Base-by-base conservation (phyloP, 2,888 invertebrate genomes). In the Tigriopus californicus region DNA sequence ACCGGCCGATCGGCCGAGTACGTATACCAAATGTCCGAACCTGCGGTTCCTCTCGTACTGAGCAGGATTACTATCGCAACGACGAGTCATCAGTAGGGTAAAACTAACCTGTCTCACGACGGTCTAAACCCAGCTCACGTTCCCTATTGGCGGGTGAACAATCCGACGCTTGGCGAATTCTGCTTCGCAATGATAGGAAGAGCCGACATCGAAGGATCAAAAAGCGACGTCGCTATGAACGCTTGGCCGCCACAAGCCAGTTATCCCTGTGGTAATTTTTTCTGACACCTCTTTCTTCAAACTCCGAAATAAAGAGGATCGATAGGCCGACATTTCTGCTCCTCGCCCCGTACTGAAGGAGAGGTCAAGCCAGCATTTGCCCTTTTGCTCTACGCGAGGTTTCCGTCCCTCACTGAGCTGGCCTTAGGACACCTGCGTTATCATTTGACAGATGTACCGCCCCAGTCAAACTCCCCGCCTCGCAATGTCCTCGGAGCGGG, bases 111-210 rank as follows among this genome's bases (percentile, higher is more conserved):
- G 75, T 76, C 76, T 76, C 76, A 75, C 76, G 77, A 78, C 76
- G 75, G 76, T 77, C 77, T 77, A 77, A 78, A 76, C 76, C 76
- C 76, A 76, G 76, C 77, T 77, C 77, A 78, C 76, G 75, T 78
- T 78, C 76, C 76, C 77, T 77, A 70, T 77, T 76, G 70, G 75
- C 74, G 77, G 78, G 77, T 79, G 77, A 80, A 79, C 79, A 80
- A 80, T 80, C 79, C 79, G 74, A 80, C 78, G 74, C 79, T 79
- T 79, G 74, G 77, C 72, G 75, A 79, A 76, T 79, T 80, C 76
- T 76, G 79, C 79, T 79, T 79, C 78, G 73, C 78, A 78, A 80
- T 79, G 78, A 79, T 79, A 80, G 79, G 79, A 80, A 79, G 78
- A 80, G 79, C 78, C 79, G 79, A 80, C 77, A 79, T 80, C 78